phyloP scores from a whole-genome alignment of 1,140 invertebrate species.

The Halesus radiatus region DNA sequence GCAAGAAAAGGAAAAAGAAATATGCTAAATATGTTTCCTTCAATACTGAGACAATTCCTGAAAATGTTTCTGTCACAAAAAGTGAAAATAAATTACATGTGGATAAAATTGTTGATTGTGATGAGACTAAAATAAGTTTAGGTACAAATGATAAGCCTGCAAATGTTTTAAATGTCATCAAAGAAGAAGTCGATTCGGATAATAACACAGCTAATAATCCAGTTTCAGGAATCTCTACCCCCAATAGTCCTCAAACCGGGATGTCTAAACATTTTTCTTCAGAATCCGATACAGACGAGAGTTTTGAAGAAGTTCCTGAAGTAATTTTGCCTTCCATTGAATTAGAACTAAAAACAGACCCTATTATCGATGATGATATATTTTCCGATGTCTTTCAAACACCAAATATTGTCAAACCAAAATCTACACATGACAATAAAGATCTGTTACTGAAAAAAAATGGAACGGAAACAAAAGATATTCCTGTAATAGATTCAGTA shows the following conservation, averaged over 20 bases:
- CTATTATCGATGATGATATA: conserved; percentile 74
- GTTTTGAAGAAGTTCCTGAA: conserved; percentile 72
- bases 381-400: conserved; percentile 76
- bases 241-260: neutral
- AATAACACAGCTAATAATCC: neutral
- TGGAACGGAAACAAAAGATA: neutral
- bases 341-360: conserved; percentile 33
- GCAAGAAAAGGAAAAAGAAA: conserved; percentile 58
- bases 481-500: neutral
- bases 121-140: neutral
- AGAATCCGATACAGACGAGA: conserved; percentile 68
- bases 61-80: neutral
- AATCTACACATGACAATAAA: neutral
- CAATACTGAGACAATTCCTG: neutral
- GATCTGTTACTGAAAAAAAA: neutral
- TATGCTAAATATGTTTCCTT: neutral
- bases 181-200: neutral
- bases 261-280: neutral
- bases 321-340: conserved; percentile 18
- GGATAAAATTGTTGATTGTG: neutral
- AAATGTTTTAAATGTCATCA: neutral
- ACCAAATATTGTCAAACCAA: conserved; percentile 42
- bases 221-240: neutral
- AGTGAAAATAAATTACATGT: neutral
- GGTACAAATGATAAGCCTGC: neutral